Conservation (phyloP, 1,140 invertebrate species). For the Brachionus koreanus region DNA sequence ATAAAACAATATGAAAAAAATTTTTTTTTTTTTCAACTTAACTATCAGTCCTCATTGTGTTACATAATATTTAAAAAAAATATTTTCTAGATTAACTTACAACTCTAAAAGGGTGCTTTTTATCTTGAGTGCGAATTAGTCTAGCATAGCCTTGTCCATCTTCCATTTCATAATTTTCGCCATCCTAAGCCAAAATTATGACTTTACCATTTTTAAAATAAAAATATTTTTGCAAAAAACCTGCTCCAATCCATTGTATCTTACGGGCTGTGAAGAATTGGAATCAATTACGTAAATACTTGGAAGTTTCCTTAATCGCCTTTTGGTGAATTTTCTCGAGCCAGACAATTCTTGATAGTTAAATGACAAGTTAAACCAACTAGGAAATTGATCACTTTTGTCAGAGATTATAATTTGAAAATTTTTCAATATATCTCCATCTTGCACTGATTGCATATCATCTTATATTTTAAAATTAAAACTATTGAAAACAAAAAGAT, state of each 20-base stretch:
- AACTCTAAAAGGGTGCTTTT: not conserved
- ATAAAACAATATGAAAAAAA: too few relatives aligned
- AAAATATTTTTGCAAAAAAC: not conserved
- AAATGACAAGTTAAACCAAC: not conserved
- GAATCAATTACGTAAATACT: not conserved
- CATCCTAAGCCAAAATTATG: not conserved
- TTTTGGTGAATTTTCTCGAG: not conserved
- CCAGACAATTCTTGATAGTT: not conserved
- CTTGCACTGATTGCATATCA: not conserved
- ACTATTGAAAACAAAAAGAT: not conserved
- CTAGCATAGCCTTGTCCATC: constrained; percentile 2
- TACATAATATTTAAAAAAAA: too few relatives aligned
- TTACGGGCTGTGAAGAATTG: not conserved
- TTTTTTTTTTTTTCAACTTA: too few relatives aligned
- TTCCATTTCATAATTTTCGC: not conserved
- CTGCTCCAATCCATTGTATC: not conserved
- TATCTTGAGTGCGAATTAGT: not conserved
- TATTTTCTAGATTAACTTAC: not conserved
- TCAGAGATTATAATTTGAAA: not conserved
- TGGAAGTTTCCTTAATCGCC: not conserved
- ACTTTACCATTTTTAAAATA: not conserved
- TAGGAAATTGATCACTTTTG: not conserved
- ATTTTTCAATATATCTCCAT: not conserved
- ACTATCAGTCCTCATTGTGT: too few relatives aligned
- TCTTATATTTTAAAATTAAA: not conserved